Evolutionary conservation across 2,888 invertebrate genomes (phyloP).

Genomic region (Dichetophora obliterata): DNA sequence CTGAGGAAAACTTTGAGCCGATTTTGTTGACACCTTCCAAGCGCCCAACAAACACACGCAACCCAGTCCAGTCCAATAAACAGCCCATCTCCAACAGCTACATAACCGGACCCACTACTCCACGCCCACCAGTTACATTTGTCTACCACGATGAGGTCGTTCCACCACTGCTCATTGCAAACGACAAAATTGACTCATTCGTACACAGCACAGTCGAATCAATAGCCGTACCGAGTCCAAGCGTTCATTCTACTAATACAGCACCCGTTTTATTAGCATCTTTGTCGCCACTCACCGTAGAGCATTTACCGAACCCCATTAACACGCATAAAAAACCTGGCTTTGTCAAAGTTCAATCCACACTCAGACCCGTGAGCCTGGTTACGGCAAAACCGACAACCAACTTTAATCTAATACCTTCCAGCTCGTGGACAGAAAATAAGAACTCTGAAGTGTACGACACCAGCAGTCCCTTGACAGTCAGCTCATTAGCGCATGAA

Average conservation of each 20-base stretch:
- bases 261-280: conserved; percentile 57
- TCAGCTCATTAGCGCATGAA: conserved; percentile 52
- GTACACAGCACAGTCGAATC: conserved; percentile 60
- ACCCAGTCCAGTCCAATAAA: conserved; percentile 44
- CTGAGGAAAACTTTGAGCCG: conserved; percentile 17
- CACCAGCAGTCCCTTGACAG: conserved; percentile 49
- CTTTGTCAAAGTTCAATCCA: conserved; percentile 65
- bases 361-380: conserved; percentile 74
- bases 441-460: conserved; percentile 51
- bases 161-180: conserved; percentile 59
- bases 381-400: conserved; percentile 79
- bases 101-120: conserved; percentile 71
- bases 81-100: conserved; percentile 71
- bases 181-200: conserved; percentile 64
- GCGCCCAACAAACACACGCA: conserved; percentile 44
- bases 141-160: conserved; percentile 59
- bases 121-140: conserved; percentile 69
- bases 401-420: conserved; percentile 56
- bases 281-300: conserved; percentile 66
- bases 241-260: conserved; percentile 52
- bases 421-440: conserved; percentile 54
- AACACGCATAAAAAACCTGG: conserved; percentile 61
- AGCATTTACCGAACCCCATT: conserved; percentile 50
- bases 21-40: conserved; percentile 54
- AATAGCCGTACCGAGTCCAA: conserved; percentile 51